These are phyloP conservation scores for Oscheius sp. DNA, from an alignment of 2,888 invertebrate species.

Conservation along the genomic window DNA sequence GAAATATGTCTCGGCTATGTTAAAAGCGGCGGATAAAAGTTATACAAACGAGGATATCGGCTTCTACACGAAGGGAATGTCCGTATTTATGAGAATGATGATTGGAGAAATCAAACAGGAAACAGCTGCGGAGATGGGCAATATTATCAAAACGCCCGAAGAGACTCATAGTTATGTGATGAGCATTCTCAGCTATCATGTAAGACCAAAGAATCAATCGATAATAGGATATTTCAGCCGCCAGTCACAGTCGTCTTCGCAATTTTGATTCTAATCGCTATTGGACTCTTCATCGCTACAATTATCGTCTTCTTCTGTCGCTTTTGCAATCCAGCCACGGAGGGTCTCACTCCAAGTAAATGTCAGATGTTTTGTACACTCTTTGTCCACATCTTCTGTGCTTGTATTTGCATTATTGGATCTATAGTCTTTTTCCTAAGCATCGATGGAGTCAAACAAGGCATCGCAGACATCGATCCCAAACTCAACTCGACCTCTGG, in stretches of 20 bases:
- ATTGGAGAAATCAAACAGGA: not conserved
- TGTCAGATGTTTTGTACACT: not conserved
- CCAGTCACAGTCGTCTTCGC: not conserved
- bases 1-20: too few relatives aligned
- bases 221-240: too few relatives aligned
- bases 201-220: too few relatives aligned
- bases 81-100: not conserved
- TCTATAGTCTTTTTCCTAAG: not conserved
- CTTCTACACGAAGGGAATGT: constrained; percentile 1
- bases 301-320: not conserved
- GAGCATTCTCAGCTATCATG: not conserved
- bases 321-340: not conserved
- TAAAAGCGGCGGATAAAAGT: not conserved
- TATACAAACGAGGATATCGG: not conserved
- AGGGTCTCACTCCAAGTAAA: not conserved
- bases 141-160: not conserved
- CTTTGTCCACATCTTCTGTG: not conserved
- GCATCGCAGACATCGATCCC: not conserved
- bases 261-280: not conserved
- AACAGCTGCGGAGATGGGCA: not conserved
- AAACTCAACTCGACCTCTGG: not conserved
- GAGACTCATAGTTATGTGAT: not conserved
- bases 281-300: not conserved
- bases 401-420: not conserved
- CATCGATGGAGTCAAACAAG: not conserved